A percentile compares a stretch with the other conserved stretches of the same genome.
These are phyloP conservation scores for Argyrosomus regius DNA, from an alignment of 2,797 vertebrate genomes.

Conservation along the genomic window DNA sequence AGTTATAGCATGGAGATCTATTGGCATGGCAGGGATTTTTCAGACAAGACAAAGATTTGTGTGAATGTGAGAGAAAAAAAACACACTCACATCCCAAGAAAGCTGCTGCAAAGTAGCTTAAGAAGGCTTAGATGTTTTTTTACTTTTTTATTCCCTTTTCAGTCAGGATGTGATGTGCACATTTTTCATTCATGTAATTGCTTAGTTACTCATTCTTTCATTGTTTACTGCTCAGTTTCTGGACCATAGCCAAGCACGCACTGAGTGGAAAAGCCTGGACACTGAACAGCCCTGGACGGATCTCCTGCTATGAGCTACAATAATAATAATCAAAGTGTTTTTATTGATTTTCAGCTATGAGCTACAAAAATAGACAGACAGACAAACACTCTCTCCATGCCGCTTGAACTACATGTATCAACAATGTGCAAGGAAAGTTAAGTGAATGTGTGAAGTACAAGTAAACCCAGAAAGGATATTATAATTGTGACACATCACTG, in stretches of 20 bases:
- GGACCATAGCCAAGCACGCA: neutral
- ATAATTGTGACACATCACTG: neutral
- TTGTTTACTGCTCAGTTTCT: constrained; percentile 1
- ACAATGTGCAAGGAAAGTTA: neutral
- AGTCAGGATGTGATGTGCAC: neutral
- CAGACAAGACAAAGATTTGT: constrained; percentile 20
- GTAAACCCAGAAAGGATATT: neutral
- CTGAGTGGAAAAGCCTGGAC: neutral
- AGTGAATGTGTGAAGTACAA: constrained; percentile 4
- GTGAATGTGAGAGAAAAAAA: constrained; percentile 17
- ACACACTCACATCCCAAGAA: neutral
- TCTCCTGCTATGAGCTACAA: constrained; percentile 1
- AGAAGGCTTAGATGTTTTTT: neutral
- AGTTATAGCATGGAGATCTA: constrained; percentile 46
- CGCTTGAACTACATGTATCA: constrained; percentile 16
- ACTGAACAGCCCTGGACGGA: constrained; percentile 5
- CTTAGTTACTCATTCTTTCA: neutral
- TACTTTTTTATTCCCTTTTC: neutral
- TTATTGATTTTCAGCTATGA: no score
- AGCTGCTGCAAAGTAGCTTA: constrained; percentile 4
- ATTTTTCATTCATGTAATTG: neutral
- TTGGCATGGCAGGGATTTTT: constrained; percentile 33
- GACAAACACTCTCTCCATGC: neutral
- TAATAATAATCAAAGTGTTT: no score
- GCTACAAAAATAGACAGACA: neutral